These are phyloP conservation scores for Lamproptera curius DNA, from an alignment of 2,888 invertebrate genomes.

Conservation along the genomic window DNA sequence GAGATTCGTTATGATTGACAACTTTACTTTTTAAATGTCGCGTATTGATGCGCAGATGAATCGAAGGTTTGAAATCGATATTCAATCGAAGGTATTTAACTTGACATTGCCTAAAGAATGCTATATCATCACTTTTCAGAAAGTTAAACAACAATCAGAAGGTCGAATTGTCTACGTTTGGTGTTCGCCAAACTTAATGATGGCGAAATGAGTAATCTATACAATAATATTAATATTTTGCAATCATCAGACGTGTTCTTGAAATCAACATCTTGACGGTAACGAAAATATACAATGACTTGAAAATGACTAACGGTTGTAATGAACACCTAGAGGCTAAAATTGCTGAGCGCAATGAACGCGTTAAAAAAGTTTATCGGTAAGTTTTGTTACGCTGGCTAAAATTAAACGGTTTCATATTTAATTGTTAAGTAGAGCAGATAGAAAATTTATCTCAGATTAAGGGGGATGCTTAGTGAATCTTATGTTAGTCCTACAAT, in stretches of 20 bases:
- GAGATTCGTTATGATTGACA: no score
- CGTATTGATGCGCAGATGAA: background rate
- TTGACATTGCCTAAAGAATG: background rate
- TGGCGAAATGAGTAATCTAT: conserved; percentile 21
- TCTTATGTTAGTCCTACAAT: no score
- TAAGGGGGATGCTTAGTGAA: no score
- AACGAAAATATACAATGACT: conserved; percentile 66
- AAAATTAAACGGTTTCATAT: no score
- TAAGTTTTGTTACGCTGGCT: conserved; percentile 32
- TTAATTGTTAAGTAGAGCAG: no score
- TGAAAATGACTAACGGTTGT: conserved; percentile 73
- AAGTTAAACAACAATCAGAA: conserved; percentile 2
- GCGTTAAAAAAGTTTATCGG: conserved; percentile 74
- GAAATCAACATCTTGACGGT: conserved; percentile 59
- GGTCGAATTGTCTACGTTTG: background rate
- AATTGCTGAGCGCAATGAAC: conserved; percentile 65
- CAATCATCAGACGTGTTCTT: conserved; percentile 39
- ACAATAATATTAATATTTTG: conserved; percentile 33
- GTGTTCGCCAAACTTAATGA: conserved; percentile 4
- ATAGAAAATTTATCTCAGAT: no score
- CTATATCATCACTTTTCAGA: background rate
- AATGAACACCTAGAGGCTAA: conserved; percentile 66
- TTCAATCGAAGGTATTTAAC: background rate
- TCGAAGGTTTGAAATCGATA: background rate
- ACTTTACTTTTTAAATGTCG: no score